phyloP scores from a whole-genome alignment of 2,113 vertebrate species.

The Rhinogobius similis region DNA sequence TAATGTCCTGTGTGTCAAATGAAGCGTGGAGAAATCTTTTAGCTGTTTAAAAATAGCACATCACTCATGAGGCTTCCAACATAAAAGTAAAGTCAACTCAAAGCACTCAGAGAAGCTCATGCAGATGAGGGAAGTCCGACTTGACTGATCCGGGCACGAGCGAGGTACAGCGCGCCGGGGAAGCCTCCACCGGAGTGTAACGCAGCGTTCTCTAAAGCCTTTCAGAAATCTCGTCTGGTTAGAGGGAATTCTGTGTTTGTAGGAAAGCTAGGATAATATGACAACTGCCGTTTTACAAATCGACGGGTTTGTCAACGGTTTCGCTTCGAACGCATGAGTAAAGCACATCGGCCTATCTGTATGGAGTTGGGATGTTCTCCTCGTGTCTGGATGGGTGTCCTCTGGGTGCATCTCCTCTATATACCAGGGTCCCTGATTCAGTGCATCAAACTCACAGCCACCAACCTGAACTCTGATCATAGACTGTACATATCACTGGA shows the following conservation, averaged over 20 bases:
- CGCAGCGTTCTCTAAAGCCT: not conserved
- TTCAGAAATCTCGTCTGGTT: slow-evolving; percentile 14
- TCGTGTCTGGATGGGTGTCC: too few relatives aligned
- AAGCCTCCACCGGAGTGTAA: not conserved
- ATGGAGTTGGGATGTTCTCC: too few relatives aligned
- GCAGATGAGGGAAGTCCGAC: slow-evolving; percentile 10
- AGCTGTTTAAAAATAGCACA: slow-evolving; percentile 62
- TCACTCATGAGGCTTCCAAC: slow-evolving; percentile 54
- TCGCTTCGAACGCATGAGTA: too few relatives aligned
- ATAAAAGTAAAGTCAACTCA: slow-evolving; percentile 34
- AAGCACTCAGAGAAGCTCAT: slow-evolving; percentile 22
- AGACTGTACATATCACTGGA: too few relatives aligned
- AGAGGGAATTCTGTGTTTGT: not conserved
- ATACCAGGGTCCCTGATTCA: too few relatives aligned
- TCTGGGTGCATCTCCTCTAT: too few relatives aligned
- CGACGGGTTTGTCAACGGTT: too few relatives aligned
- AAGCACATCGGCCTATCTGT: too few relatives aligned
- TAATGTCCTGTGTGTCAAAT: slow-evolving; percentile 57
- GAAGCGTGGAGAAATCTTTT: slow-evolving; percentile 59
- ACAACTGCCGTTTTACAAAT: too few relatives aligned
- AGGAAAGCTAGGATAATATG: not conserved
- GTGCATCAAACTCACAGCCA: too few relatives aligned
- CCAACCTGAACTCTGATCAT: too few relatives aligned
- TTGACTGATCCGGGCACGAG: not conserved
- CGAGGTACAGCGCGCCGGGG: slow-evolving; percentile 1